A percentile compares a stretch with the other conserved stretches of the same genome.
Conservation (phyloP, 2,888 invertebrate species). For the Julus scanicus region DNA sequence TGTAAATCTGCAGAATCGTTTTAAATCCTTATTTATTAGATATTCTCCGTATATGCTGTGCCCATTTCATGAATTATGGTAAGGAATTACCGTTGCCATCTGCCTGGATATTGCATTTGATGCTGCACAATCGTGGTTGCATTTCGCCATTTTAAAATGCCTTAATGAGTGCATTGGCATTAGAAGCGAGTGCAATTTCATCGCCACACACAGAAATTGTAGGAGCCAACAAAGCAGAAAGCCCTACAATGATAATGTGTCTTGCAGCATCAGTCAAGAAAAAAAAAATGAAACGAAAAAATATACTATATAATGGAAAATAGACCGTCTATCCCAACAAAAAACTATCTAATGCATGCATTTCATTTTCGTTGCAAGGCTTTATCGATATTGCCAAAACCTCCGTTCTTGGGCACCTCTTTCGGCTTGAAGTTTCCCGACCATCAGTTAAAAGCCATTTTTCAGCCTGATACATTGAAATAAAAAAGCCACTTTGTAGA, state of each 20-base stretch:
- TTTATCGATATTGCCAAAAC: not conserved
- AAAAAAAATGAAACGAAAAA: not conserved
- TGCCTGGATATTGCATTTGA: conserved; percentile 4
- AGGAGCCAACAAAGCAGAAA: not conserved
- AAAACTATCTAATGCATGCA: conserved; percentile 16
- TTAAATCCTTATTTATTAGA: conserved; percentile 35
- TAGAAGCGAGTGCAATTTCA: conserved; percentile 24
- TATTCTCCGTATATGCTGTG: conserved; percentile 17
- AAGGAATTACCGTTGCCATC: conserved; percentile 38
- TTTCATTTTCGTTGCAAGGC: not conserved
- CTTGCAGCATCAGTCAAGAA: conserved; percentile 12
- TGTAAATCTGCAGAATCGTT: conserved; percentile 7
- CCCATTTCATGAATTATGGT: conserved; percentile 24
- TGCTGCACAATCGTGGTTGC: conserved; percentile 10
- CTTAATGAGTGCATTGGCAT: conserved; percentile 30
- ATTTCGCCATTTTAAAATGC: conserved; percentile 18
- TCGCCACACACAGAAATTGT: not conserved
- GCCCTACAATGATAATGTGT: conserved; percentile 18
- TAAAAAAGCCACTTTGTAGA: too few relatives aligned
- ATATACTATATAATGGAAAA: not conserved
- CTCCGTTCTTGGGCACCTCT: not conserved
- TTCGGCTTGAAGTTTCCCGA: not conserved
- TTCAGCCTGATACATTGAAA: not conserved
- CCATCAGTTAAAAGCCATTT: not conserved
- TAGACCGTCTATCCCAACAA: not conserved